Conservation (phyloP, 2,797 vertebrate genomes). For the Setipinna tenuifilis region DNA sequence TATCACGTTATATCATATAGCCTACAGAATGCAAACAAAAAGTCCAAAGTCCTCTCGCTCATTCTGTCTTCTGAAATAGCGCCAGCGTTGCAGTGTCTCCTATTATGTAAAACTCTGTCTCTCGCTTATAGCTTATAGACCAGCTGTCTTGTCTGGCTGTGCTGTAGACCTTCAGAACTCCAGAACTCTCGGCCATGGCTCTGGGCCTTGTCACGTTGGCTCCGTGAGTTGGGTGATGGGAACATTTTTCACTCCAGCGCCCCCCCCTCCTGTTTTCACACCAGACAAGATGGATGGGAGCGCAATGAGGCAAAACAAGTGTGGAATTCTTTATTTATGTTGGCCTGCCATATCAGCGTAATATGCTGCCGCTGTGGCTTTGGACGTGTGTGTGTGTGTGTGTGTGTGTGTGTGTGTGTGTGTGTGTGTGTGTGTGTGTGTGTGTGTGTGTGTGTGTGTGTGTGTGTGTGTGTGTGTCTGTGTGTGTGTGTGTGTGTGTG, state of each 20-base stretch:
- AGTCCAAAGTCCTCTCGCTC: too few relatives aligned
- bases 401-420: slow-evolving; percentile 26
- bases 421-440: slow-evolving; percentile 19
- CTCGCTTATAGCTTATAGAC: too few relatives aligned
- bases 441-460: slow-evolving; percentile 25
- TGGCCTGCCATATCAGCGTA: slow-evolving; percentile 1
- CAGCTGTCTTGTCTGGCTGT: too few relatives aligned
- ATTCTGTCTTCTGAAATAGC: too few relatives aligned
- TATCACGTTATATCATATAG: too few relatives aligned
- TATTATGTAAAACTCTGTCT: too few relatives aligned
- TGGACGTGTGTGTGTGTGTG: slow-evolving; percentile 2
- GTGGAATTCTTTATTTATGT: neutral
- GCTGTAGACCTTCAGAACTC: too few relatives aligned
- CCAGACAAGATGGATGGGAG: neutral
- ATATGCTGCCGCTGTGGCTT: slow-evolving; percentile 25
- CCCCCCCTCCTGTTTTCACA: neutral
- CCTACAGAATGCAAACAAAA: too few relatives aligned
- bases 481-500: too few relatives aligned
- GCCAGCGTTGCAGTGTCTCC: too few relatives aligned
- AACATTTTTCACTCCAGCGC: neutral
- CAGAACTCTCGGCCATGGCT: neutral
- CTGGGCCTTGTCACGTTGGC: neutral
- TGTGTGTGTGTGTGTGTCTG: slow-evolving; percentile 22
- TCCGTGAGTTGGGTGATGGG: neutral
- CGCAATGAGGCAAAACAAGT: slow-evolving; percentile 5